Percentiles rank a stretch among this genome's conserved stretches.
These are phyloP conservation scores for Haemorhous mexicanus DNA, from an alignment of 2,113 vertebrate species.

Conservation along the genomic window DNA sequence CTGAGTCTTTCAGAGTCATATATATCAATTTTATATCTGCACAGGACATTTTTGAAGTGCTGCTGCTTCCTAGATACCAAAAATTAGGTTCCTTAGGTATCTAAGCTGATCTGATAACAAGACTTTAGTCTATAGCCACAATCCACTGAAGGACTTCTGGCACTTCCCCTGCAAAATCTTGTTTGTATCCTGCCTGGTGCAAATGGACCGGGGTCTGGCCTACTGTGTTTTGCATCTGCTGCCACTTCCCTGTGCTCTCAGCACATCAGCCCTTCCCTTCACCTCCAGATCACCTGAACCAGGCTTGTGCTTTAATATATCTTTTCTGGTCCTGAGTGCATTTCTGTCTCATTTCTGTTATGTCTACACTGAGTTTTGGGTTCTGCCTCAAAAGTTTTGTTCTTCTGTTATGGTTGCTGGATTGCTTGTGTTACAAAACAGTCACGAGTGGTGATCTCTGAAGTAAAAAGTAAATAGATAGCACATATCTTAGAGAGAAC, in stretches of 20 bases:
- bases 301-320: not conserved
- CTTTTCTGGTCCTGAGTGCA: not conserved
- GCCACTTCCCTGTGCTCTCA: not conserved
- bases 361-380: not conserved
- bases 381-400: not conserved
- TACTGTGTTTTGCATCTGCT: not conserved
- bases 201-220: not conserved
- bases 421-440: not conserved
- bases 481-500: not conserved
- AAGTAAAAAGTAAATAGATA: not conserved
- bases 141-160: not conserved
- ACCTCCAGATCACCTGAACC: not conserved
- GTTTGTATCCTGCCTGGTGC: not conserved
- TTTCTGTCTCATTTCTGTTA: not conserved
- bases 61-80: not conserved
- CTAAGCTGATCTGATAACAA: not conserved
- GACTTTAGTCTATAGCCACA: not conserved
- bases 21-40: not conserved
- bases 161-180: not conserved
- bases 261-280: not conserved
- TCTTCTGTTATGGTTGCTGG: not conserved
- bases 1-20: not conserved
- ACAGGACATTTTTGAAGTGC: not conserved
- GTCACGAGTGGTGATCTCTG: not conserved
- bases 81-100: not conserved